These are phyloP conservation scores for Vollenhovia emeryi DNA, from an alignment of 1,140 invertebrate genomes.

Conservation along the genomic window DNA sequence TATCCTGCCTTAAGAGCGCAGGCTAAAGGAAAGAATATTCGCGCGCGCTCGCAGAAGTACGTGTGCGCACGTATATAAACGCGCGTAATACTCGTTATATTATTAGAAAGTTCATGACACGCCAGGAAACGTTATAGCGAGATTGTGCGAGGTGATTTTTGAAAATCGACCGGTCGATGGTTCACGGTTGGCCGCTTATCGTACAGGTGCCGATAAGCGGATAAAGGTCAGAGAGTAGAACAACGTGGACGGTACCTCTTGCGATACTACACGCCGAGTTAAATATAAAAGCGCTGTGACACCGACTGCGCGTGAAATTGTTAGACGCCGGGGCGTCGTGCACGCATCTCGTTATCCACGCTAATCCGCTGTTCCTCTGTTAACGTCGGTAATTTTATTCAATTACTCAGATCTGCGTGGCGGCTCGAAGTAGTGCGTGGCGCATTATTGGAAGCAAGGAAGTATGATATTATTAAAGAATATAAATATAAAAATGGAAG, in stretches of 20 bases:
- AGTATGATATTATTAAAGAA: conserved; percentile 2
- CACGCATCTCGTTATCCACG: conserved; percentile 23
- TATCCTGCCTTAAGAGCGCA: too few species aligned
- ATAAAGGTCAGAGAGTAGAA: conserved; percentile 54
- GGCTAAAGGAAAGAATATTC: background rate
- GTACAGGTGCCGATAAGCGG: conserved; percentile 41
- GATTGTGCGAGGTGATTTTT: conserved; percentile 37
- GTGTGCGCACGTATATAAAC: background rate
- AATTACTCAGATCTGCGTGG: background rate
- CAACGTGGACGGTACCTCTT: background rate
- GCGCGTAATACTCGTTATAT: background rate
- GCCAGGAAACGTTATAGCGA: background rate
- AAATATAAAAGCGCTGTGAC: conserved; percentile 34
- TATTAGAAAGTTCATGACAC: background rate
- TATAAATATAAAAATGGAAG: background rate
- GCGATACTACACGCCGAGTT: conserved; percentile 21
- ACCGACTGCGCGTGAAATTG: conserved; percentile 46
- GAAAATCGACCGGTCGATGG: conserved; percentile 21
- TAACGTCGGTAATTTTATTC: conserved; percentile 30
- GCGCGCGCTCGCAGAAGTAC: background rate
- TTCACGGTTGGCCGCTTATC: conserved; percentile 40
- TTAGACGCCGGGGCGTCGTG: conserved; percentile 17
- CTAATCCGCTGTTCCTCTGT: conserved; percentile 21
- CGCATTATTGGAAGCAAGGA: conserved; percentile 7
- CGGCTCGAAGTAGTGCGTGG: conserved; percentile 5